phyloP scores from a whole-genome alignment of 1,140 invertebrate species.

The Sweltsa coloradensis region DNA sequence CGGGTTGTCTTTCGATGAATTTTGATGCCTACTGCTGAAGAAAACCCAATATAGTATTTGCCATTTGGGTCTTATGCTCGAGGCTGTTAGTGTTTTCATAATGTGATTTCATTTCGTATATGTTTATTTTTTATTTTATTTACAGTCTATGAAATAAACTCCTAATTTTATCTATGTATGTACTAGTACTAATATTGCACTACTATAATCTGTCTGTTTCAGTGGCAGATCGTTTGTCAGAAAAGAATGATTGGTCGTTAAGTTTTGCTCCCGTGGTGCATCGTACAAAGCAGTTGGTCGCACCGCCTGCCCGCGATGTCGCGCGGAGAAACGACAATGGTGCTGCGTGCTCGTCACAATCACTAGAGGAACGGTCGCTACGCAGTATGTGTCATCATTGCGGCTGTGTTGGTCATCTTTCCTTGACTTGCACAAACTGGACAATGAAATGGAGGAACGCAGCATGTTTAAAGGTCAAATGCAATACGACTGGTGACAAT shows the following conservation, averaged over 20 bases:
- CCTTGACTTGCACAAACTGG: not conserved
- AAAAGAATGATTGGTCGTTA: slow-evolving; percentile 7
- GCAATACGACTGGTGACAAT: too few relatives aligned
- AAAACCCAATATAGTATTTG: too few relatives aligned
- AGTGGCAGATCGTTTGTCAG: slow-evolving; percentile 11
- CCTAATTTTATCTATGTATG: not conserved
- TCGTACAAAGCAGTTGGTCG: slow-evolving; percentile 8
- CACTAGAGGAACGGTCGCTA: not conserved
- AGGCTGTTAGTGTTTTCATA: not conserved
- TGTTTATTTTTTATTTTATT: not conserved
- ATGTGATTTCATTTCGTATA: not conserved
- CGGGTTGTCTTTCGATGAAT: too few relatives aligned
- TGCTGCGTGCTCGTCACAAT: not conserved
- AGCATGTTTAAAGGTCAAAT: too few relatives aligned
- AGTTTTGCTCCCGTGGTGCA: too few relatives aligned
- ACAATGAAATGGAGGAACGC: too few relatives aligned
- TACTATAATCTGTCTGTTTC: not conserved
- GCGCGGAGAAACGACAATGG: not conserved
- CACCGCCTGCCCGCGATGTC: not conserved
- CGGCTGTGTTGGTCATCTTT: not conserved
- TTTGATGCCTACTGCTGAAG: too few relatives aligned
- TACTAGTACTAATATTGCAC: not conserved
- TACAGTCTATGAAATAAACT: not conserved
- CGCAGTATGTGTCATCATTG: not conserved
- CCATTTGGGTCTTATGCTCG: too few relatives aligned